phyloP scores from a whole-genome alignment of 2,797 vertebrate genomes.

The Clarias pachynema region DNA sequence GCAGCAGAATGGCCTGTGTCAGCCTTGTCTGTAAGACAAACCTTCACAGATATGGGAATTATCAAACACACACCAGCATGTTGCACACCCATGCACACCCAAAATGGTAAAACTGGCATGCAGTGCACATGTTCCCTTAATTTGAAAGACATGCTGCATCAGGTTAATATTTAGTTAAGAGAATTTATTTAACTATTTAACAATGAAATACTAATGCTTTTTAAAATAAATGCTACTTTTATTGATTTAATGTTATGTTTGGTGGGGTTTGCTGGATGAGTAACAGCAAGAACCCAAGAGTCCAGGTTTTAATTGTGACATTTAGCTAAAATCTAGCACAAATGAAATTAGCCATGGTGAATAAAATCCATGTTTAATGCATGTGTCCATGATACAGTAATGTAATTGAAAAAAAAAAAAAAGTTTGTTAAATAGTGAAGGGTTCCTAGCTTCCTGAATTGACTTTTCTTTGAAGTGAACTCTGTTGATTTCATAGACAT shows the following conservation, averaged over 20 bases:
- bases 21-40: slow-evolving; percentile 19
- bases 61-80: slow-evolving; percentile 40
- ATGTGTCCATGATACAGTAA: neutral
- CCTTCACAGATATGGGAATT: slow-evolving; percentile 40
- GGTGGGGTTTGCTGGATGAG: neutral
- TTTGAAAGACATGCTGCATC: neutral
- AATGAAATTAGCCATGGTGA: neutral
- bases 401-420: no score
- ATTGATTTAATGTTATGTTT: neutral
- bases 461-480: neutral
- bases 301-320: neutral
- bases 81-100: slow-evolving; percentile 46
- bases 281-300: neutral
- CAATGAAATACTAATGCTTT: neutral
- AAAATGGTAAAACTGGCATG: slow-evolving; percentile 15
- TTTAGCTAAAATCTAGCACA: neutral
- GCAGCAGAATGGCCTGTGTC: slow-evolving; percentile 19
- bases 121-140: neutral
- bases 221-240: neutral
- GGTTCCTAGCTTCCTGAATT: neutral
- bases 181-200: neutral
- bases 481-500: no score
- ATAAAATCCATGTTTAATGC: neutral
- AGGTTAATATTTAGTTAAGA: neutral
- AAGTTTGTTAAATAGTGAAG: neutral